Evolutionary conservation across 2,888 invertebrate species (phyloP).

Genomic region (Perithous albicinctus): DNA sequence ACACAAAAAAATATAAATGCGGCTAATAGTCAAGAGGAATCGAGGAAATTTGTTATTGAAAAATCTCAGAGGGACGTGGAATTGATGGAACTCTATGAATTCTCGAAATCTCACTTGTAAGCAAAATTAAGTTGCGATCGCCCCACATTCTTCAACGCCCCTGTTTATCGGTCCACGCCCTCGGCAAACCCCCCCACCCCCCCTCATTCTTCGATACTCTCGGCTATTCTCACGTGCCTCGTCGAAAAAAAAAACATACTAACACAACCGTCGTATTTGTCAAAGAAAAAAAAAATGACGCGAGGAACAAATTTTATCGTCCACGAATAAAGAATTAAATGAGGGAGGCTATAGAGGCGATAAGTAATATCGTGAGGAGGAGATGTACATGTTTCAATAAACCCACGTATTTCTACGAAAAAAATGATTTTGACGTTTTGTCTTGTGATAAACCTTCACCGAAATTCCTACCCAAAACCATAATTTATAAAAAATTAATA

Average conservation of each 20-base stretch:
- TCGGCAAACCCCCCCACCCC: slow-evolving; percentile 35
- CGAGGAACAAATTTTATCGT: slow-evolving; percentile 65
- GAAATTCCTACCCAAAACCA: neutral
- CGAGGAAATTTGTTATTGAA: slow-evolving; percentile 40
- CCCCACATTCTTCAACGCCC: neutral
- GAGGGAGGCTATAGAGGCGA: slow-evolving; percentile 68
- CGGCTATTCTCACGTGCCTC: slow-evolving; percentile 39
- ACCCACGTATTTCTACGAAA: slow-evolving; percentile 83
- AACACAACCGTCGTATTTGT: slow-evolving; percentile 51
- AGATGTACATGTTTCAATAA: slow-evolving; percentile 84
- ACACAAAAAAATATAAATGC: neutral
- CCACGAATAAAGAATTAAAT: slow-evolving; percentile 60
- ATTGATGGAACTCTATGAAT: slow-evolving; percentile 8
- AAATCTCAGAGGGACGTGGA: slow-evolving; percentile 54
- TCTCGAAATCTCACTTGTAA: slow-evolving; percentile 57
- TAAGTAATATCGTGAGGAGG: slow-evolving; percentile 71
- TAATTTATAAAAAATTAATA: neutral
- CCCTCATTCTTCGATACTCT: slow-evolving; percentile 43
- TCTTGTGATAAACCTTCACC: slow-evolving; percentile 37
- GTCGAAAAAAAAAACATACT: slow-evolving; percentile 37
- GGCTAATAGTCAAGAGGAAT: slow-evolving; percentile 29
- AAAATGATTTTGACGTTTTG: slow-evolving; percentile 39
- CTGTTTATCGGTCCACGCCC: slow-evolving; percentile 37
- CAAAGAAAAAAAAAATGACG: slow-evolving; percentile 42
- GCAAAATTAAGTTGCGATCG: slow-evolving; percentile 31